Base-by-base conservation (phyloP, 2,888 invertebrate genomes). In the Carcina quercana region DNA sequence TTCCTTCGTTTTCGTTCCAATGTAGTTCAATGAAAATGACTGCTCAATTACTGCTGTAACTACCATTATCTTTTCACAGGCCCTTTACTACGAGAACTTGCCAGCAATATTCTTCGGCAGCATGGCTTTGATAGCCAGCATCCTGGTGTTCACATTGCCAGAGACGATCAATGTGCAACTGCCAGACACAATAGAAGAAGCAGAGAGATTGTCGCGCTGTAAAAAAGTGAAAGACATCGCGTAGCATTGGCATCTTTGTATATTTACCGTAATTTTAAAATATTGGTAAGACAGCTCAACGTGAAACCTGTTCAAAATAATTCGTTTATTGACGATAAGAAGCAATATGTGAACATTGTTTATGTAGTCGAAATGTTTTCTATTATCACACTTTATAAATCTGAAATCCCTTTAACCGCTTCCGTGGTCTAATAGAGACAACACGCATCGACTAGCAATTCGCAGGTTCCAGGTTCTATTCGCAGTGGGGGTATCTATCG, bases 61-160 rank as follows among this genome's bases (percentile, higher is more conserved):
- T 19, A n/a, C 10, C 6, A 28, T 20, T 27, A 27, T 34, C 32
- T 31, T 38, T 49, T 46, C 45, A 1, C 64, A 86, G 86, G 74
- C 74, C 0, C 44, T 66, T 3, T 70, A 82, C 45, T 82, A 78
- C 53, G 66, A 76, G 30, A 75, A 74, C 25, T 56, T 85, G 28
- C 89, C 89, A 2, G 70, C 88, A n/a, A 82, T 88, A 52, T 74
- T 89, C 50, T 89, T 89, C 55, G 87, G 88, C 0, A 59, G 66
- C 13, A 60, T 86, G 43, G 87, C 88, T 0, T 54, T 86, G 5
- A 43, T 73, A 2, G 86, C 88, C 38, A 88, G 87, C 29, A 45
- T 74, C 1, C 52, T 88, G 11, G 84, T 88, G 2, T 75, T 89
- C 35, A 71, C 82, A 0, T 71, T 89, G n/a, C 89, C 89, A 1